Base-by-base conservation (phyloP, 2,888 invertebrate species). In the Halocaridina rubra region DNA sequence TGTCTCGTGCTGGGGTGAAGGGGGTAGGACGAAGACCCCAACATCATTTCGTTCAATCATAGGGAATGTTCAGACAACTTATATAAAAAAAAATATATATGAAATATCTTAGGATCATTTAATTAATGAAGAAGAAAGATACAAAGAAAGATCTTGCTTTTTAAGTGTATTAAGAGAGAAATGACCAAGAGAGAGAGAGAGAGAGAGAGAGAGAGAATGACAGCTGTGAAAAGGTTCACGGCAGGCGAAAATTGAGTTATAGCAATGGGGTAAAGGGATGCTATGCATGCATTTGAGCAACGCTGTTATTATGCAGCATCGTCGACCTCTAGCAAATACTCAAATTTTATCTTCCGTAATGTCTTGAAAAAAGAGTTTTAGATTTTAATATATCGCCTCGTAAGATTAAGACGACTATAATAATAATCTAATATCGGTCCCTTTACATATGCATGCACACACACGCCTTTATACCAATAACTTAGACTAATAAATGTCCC, bases 11-110 rank as follows among this genome's bases (percentile, higher is more conserved):
- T 76, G 71, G 82, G 71, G n/a, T n/a, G n/a, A n/a, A n/a, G n/a
- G n/a, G n/a, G n/a, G n/a, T n/a, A n/a, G n/a, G n/a, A n/a, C n/a
- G n/a, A n/a, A n/a, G n/a, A n/a, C n/a, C 76, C 67, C 82, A 71
- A 82, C 82, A 77, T 77, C 76, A 82, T 82, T 82, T 82, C 82
- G 82, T 61, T 82, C 82, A 82, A 82, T 82, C 82, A 82, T 71
- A 71, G 77, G 69, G 77, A 82, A 82, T 82, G 77, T 75, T 75
- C 39, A 46, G 64, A 75, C 64, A 75, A n/a, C n/a, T n/a, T n/a
- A n/a, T n/a, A n/a, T n/a, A n/a, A n/a, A n/a, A n/a, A n/a, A n/a
- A n/a, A n/a, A n/a, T n/a, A n/a, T n/a, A n/a, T n/a, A n/a, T n/a
- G n/a, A n/a, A n/a, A n/a, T n/a, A n/a, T n/a, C n/a, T n/a, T n/a